Evolutionary conservation across 2,113 vertebrate genomes (phyloP).

Genomic region (Gambusia affinis): DNA sequence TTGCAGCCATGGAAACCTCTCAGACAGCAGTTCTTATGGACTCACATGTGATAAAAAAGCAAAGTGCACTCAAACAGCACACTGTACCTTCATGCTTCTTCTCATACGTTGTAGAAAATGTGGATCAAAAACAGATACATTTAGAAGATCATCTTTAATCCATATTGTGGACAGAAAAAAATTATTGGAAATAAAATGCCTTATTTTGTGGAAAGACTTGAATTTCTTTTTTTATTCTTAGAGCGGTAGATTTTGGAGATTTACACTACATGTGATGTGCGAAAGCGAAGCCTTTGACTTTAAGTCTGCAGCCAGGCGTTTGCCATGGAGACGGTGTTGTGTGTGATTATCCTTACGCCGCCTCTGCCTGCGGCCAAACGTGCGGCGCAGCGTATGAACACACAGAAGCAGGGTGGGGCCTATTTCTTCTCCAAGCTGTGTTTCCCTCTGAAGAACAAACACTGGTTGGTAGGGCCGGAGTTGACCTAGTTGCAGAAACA

Average conservation of each 20-base stretch:
- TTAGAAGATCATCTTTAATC: background rate
- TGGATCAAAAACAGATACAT: background rate
- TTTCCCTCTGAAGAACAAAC: constrained; percentile 45
- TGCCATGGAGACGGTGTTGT: constrained; percentile 62
- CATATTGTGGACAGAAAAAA: background rate
- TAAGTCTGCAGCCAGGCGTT: constrained; percentile 38
- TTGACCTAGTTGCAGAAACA: constrained; percentile 32
- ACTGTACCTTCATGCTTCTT: background rate
- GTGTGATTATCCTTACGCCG: constrained; percentile 45
- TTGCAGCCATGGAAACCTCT: constrained; percentile 48
- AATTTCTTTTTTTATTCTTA: too few species aligned
- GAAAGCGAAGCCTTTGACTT: constrained; percentile 10
- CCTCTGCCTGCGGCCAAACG: constrained; percentile 52
- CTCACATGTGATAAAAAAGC: constrained; percentile 10
- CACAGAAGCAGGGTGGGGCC: constrained; percentile 33
- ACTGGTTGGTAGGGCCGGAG: constrained; percentile 34
- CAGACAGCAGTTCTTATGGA: constrained; percentile 5
- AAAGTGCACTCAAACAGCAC: constrained; percentile 2
- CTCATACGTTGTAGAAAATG: background rate
- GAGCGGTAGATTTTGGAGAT: background rate
- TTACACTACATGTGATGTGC: background rate
- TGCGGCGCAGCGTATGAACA: constrained; percentile 14
- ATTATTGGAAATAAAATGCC: background rate
- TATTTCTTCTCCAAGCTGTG: constrained; percentile 17
- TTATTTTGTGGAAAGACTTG: background rate